A percentile compares a stretch with the other conserved stretches of the same genome.
These are phyloP conservation scores for Chunga burmeisteri DNA, from an alignment of 2,113 vertebrate genomes.

Conservation along the genomic window DNA sequence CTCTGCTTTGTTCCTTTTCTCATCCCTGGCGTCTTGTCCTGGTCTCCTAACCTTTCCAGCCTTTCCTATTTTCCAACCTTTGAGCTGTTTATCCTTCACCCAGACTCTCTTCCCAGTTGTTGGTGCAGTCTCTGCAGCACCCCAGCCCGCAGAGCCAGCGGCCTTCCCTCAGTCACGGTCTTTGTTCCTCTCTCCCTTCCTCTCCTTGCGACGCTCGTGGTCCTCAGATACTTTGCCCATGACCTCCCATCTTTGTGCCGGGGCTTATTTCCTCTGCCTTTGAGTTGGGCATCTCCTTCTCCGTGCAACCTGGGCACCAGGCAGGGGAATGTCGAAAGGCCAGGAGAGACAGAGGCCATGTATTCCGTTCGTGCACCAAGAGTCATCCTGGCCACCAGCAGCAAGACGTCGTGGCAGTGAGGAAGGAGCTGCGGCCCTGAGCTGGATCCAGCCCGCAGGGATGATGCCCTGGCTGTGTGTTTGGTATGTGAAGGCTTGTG, in stretches of 20 bases:
- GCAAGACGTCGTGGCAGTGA: neutral
- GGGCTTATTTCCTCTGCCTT: neutral
- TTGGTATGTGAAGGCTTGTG: neutral
- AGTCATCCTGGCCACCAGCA: neutral
- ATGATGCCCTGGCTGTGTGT: neutral
- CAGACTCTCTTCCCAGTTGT: neutral
- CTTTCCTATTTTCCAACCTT: neutral
- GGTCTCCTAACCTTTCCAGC: neutral
- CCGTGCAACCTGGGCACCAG: neutral
- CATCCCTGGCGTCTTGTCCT: neutral
- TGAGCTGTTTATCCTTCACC: neutral
- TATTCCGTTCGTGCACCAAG: neutral
- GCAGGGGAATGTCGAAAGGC: neutral
- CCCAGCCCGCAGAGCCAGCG: neutral
- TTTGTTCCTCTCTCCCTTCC: neutral
- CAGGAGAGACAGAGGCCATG: neutral
- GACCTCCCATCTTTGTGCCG: neutral
- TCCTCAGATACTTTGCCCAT: neutral
- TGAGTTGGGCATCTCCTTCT: neutral
- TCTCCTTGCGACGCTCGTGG: neutral
- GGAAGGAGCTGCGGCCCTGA: neutral
- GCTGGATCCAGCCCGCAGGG: neutral
- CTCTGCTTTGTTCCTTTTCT: neutral
- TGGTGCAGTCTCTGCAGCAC: neutral
- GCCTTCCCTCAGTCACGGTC: neutral